phyloP scores from a whole-genome alignment of 2,797 vertebrate species.

The Rhadinocentrus ornatus region DNA sequence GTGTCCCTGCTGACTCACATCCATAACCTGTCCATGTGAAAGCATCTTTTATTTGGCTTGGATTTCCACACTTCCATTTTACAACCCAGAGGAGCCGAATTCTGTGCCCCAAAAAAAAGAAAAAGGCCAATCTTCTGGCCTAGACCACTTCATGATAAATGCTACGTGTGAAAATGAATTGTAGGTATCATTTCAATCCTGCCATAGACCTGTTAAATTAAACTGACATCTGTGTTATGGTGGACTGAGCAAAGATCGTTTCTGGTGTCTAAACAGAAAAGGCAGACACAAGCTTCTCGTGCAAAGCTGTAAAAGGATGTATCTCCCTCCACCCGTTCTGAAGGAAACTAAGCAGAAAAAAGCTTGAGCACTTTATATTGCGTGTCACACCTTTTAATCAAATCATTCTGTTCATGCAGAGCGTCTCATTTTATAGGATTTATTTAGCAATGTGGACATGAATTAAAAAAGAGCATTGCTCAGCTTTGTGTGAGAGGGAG shows the following conservation, averaged over 20 bases:
- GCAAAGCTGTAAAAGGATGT: neutral
- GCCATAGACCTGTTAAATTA: conserved; percentile 37
- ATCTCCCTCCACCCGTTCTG: no score
- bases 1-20: conserved; percentile 36
- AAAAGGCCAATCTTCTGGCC: conserved; percentile 53
- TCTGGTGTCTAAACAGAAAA: conserved; percentile 18
- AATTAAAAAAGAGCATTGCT: no score
- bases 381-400: neutral
- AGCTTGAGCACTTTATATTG: neutral
- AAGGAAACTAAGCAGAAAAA: neutral
- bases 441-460: neutral
- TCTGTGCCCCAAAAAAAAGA: conserved; percentile 42
- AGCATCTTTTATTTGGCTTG: conserved; percentile 71
- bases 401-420: neutral
- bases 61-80: conserved; percentile 62
- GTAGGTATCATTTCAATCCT: conserved; percentile 70
- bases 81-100: conserved; percentile 60
- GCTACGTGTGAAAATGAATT: conserved; percentile 61
- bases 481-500: no score
- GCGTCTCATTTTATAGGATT: neutral
- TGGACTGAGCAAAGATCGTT: conserved; percentile 15
- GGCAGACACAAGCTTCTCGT: neutral
- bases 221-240: conserved; percentile 49
- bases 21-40: conserved; percentile 56
- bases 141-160: conserved; percentile 61